Conservation (phyloP, 2,113 vertebrate species). For the Sylvilagus bachmani region DNA sequence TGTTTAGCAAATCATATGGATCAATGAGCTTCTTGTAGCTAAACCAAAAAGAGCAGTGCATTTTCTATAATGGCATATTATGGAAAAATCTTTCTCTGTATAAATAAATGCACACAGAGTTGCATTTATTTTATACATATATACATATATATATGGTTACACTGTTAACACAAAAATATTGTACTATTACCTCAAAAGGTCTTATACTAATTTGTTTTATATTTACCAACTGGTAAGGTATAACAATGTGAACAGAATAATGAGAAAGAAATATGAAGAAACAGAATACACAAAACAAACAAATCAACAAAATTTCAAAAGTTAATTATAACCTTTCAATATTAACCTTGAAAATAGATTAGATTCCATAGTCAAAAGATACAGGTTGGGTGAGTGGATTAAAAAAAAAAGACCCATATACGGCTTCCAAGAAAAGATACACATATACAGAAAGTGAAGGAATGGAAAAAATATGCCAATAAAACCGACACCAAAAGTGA, state of each 20-base stretch:
- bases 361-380: no score
- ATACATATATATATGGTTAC: background rate
- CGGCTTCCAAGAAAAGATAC: no score
- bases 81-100: background rate
- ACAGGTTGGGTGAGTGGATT: no score
- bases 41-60: background rate
- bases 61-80: background rate
- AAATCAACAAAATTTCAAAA: no score
- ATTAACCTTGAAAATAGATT: no score
- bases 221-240: background rate
- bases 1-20: background rate
- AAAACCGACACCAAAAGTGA: no score
- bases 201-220: background rate
- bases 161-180: background rate
- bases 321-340: no score
- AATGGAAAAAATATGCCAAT: no score
- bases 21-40: background rate
- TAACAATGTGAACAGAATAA: background rate
- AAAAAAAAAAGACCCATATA: no score
- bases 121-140: background rate
- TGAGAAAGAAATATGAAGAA: no score
- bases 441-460: no score
- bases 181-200: background rate
- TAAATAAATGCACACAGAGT: background rate
- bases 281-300: no score